Conservation (phyloP, 23 tunicate species). For the Diplosoma virens region DNA sequence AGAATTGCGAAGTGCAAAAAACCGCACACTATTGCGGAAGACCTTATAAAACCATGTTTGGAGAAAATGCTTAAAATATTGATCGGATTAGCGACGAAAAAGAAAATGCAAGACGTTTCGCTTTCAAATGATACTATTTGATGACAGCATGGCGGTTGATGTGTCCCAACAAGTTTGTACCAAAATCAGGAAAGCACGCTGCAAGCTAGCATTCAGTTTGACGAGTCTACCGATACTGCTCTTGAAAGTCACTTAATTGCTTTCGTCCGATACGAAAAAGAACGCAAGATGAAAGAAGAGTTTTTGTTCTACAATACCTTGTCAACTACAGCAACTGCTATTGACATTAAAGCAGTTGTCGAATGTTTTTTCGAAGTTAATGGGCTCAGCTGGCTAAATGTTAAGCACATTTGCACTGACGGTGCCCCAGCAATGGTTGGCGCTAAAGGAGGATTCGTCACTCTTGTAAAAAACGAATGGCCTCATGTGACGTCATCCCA, state of each 20-base stretch:
- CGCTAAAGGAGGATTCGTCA: conserved; percentile 21
- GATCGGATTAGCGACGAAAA: conserved; percentile 33
- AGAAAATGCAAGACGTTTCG: conserved; percentile 29
- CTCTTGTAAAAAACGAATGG: conserved; percentile 37
- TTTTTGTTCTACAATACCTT: conserved; percentile 10
- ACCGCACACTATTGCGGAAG: conserved; percentile 35
- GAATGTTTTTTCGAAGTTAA: conserved; percentile 22
- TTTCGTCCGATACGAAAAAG: conserved; percentile 28
- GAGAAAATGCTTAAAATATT: conserved; percentile 23
- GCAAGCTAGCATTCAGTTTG: conserved; percentile 27
- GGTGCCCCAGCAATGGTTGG: conserved; percentile 30
- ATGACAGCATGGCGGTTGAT: conserved; percentile 29
- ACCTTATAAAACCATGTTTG: conserved; percentile 19
- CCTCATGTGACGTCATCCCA: conserved; percentile 39
- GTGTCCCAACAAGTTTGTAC: conserved; percentile 33
- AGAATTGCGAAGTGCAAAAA: conserved; percentile 22
- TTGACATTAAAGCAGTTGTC: conserved; percentile 23
- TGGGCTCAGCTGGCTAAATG: conserved; percentile 26
- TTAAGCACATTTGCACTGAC: conserved; percentile 36
- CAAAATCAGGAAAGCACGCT: conserved; percentile 33
- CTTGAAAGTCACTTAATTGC: conserved; percentile 38
- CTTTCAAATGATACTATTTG: conserved; percentile 19
- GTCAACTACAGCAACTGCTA: conserved; percentile 36
- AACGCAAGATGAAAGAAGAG: conserved; percentile 33
- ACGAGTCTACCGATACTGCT: conserved; percentile 35